A percentile compares a stretch with the other conserved stretches of the same genome.
These are phyloP conservation scores for Hyla sarda DNA, from an alignment of 2,113 vertebrate genomes.

Conservation along the genomic window DNA sequence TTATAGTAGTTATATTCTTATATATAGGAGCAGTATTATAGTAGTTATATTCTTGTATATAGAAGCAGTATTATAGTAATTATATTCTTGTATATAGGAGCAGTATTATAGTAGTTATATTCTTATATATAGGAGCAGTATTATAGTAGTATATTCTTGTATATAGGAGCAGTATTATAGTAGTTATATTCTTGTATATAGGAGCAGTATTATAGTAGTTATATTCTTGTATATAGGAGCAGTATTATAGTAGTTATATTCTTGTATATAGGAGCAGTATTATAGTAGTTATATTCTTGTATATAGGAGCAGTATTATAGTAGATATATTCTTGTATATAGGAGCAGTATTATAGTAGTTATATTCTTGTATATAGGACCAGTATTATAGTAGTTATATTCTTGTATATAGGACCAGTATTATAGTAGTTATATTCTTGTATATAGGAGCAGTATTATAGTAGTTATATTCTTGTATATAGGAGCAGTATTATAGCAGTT, in stretches of 20 bases:
- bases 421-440: neutral
- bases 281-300: neutral
- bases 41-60: no score
- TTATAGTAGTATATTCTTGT: slow-evolving; percentile 8
- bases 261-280: neutral
- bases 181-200: no score
- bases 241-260: slow-evolving; percentile 10
- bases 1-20: slow-evolving; percentile 8
- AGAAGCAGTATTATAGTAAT: no score
- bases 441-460: neutral
- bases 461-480: neutral
- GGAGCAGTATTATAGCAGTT: neutral
- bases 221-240: neutral
- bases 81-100: neutral
- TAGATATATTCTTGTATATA: neutral
- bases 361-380: neutral
- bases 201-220: neutral
- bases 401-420: neutral
- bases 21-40: neutral
- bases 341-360: neutral
- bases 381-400: neutral
- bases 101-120: slow-evolving; percentile 18
- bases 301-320: neutral
- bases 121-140: neutral
- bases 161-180: neutral